Evolutionary conservation across 2,797 vertebrate species (phyloP).

Genomic region (Dermochelys coriacea): DNA sequence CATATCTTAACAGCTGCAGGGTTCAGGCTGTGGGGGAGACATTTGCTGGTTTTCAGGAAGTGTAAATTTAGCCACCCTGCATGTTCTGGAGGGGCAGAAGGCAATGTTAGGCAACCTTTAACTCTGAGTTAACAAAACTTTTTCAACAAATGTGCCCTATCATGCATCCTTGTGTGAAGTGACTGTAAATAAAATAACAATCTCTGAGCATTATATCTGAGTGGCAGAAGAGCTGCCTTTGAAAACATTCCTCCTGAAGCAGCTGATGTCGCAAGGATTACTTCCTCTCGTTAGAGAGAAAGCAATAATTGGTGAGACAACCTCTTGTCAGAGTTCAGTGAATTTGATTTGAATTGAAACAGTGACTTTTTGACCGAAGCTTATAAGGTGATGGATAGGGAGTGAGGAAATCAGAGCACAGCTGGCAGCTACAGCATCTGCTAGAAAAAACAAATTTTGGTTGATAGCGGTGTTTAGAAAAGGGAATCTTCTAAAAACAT

Average conservation of each 20-base stretch:
- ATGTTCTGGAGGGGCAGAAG: neutral
- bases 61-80: neutral
- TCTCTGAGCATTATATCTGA: neutral
- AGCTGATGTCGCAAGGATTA: constrained; percentile 42
- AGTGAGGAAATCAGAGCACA: constrained; percentile 5
- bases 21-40: neutral
- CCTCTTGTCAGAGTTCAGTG: constrained; percentile 15
- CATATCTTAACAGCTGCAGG: neutral
- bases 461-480: constrained; percentile 35
- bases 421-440: constrained; percentile 10
- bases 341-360: constrained; percentile 39
- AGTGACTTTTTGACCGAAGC: neutral
- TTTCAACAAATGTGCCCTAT: neutral
- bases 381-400: neutral
- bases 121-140: neutral
- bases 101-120: neutral
- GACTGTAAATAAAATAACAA: constrained; percentile 17
- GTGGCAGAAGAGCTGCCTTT: constrained; percentile 57
- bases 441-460: constrained; percentile 17
- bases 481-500: constrained; percentile 47
- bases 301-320: constrained; percentile 17
- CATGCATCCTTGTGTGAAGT: neutral
- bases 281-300: constrained; percentile 54
- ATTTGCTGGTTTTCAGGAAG: neutral
- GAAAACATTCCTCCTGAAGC: constrained; percentile 44